Conservation (phyloP, 2,113 vertebrate genomes). For the Oceanodroma tethys region DNA sequence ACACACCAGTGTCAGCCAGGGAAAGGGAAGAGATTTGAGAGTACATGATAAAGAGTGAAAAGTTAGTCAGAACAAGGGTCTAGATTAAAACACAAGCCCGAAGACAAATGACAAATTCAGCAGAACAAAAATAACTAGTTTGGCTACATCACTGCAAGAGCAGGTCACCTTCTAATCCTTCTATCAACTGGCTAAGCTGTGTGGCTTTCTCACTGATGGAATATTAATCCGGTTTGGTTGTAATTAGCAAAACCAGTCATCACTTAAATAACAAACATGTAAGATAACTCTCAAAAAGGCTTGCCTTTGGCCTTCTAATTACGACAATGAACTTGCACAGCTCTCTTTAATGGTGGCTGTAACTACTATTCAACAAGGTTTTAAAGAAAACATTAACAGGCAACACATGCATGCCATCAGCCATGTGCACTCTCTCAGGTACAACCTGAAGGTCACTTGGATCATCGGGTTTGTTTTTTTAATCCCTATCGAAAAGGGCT, state of each 20-base stretch:
- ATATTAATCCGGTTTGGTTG: slow-evolving; percentile 23
- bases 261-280: neutral
- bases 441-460: slow-evolving; percentile 24
- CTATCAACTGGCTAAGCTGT: neutral
- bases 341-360: neutral
- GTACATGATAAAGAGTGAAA: neutral
- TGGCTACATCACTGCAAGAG: neutral
- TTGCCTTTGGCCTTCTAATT: slow-evolving; percentile 12
- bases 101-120: neutral
- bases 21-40: neutral
- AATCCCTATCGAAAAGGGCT: neutral
- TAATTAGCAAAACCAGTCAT: neutral
- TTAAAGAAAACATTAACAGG: slow-evolving; percentile 18
- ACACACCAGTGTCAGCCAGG: neutral
- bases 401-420: neutral
- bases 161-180: neutral
- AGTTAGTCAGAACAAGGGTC: neutral
- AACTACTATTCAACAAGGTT: neutral
- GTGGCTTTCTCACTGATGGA: neutral
- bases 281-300: neutral
- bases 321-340: neutral
- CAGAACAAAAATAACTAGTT: neutral
- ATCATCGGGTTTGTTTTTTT: neutral
- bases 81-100: neutral
- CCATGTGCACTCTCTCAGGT: neutral